phyloP scores from a whole-genome alignment of 2,888 invertebrate species.

The Hypomecis atomaria region DNA sequence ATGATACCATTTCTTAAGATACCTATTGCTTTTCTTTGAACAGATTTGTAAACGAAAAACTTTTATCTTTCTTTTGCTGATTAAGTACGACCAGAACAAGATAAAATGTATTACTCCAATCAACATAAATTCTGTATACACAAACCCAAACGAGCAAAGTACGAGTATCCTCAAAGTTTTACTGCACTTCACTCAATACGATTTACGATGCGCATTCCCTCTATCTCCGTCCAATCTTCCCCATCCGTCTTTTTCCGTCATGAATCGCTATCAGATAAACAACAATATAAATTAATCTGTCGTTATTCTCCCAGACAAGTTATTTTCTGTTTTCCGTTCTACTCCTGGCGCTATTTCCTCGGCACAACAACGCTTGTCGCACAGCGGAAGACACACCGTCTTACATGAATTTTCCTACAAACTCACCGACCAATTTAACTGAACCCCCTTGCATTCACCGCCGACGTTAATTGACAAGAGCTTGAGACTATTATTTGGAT shows the following conservation, averaged over 20 bases:
- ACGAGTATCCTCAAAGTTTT: neutral
- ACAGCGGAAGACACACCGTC: slow-evolving; percentile 63
- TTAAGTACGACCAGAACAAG: too few species aligned
- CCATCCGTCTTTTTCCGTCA: slow-evolving; percentile 15
- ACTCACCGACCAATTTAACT: slow-evolving; percentile 41
- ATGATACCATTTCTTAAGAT: too few species aligned
- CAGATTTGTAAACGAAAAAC: too few species aligned
- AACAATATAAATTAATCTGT: slow-evolving; percentile 43
- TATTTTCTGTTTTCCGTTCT: slow-evolving; percentile 66
- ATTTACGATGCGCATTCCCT: neutral
- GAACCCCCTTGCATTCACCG: slow-evolving; percentile 32
- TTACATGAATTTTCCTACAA: slow-evolving; percentile 68
- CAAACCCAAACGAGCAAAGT: too few species aligned
- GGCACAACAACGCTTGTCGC: slow-evolving; percentile 60
- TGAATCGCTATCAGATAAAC: slow-evolving; percentile 23
- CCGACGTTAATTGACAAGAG: slow-evolving; percentile 13
- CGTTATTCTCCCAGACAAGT: slow-evolving; percentile 44
- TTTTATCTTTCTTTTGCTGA: too few species aligned
- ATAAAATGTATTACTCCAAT: too few species aligned
- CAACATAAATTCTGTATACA: too few species aligned
- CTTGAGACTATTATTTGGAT: neutral
- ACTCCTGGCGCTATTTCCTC: slow-evolving; percentile 69
- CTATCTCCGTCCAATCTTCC: neutral
- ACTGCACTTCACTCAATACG: neutral
- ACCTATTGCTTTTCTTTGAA: too few species aligned